Evolutionary conservation across 2,797 vertebrate species (phyloP), one percentile per base, ranked within the genome.

Genomic region (Echiichthys vipera): DNA sequence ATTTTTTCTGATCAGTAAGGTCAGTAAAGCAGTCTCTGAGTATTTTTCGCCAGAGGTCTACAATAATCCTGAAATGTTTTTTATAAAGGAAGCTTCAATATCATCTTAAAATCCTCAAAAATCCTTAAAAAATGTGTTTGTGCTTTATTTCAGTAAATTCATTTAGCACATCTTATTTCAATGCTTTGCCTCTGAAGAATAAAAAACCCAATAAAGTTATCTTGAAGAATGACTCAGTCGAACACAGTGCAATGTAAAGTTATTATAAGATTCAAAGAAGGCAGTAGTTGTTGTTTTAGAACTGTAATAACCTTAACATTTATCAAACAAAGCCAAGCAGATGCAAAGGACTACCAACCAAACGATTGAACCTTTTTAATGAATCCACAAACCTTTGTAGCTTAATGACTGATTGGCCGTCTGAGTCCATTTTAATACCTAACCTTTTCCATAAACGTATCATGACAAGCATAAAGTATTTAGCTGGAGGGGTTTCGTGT

Each of bases 391-490:
- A 47, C 22, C 51, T 54, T 25, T 25, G 24, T 5, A 36, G 43
- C 25, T 20, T 66, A 18, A 5, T 58, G 50, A 76, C 57, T 43
- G 65, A 77, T 84, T 20, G 4, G 17, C 37, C 30, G 2, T 65
- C 51, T 56, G n/a, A n/a, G n/a, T n/a, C n/a, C n/a, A n/a, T n/a
- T n/a, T n/a, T n/a, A n/a, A n/a, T n/a, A 24, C 10, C 30, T 6
- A 54, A 9, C 22, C 36, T 46, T 57, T 64, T 69, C 64, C 18
- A 51, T 83, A 58, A 85, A 80, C 81, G 61, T 78, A 66, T 74
- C 45, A 34, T 20, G 46, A 47, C 14, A 30, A 46, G 55, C 40
- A 27, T 12, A 65, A 53, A 66, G 57, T 40, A 22, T 79, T 67
- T 37, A 25, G 43, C 78, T 29, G 24, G 27, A 46, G 25, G 45